These are phyloP conservation scores for Scrobipalpa atriplicella DNA, from an alignment of 2,888 invertebrate genomes.

Conservation along the genomic window DNA sequence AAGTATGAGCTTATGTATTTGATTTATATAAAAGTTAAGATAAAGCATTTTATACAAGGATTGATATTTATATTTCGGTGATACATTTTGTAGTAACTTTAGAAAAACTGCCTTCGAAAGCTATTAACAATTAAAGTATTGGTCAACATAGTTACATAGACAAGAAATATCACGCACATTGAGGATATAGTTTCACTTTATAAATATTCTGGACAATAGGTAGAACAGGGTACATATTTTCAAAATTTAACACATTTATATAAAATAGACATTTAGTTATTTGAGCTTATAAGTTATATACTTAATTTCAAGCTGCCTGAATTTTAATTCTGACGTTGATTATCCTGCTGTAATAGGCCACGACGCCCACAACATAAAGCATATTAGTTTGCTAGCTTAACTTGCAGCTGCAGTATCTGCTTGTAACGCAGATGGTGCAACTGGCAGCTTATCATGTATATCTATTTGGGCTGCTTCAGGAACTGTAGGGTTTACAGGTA, in stretches of 20 bases:
- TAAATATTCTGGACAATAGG: not conserved
- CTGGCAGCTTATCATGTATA: not conserved
- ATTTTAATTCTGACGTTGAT: too few relatives aligned
- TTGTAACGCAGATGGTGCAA: not conserved
- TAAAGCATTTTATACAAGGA: not conserved
- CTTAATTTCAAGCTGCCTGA: too few relatives aligned
- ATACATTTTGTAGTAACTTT: slow-evolving; percentile 2
- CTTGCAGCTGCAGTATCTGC: not conserved
- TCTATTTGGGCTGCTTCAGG: not conserved
- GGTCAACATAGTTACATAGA: not conserved
- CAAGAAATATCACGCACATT: not conserved
- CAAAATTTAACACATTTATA: not conserved
- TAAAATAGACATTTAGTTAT: not conserved
- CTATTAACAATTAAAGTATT: not conserved
- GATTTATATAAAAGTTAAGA: not conserved
- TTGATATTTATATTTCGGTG: not conserved
- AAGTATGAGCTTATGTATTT: not conserved
- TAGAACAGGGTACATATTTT: not conserved
- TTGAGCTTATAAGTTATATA: not conserved
- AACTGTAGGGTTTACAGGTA: not conserved
- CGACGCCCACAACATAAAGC: too few relatives aligned
- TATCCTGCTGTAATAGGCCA: too few relatives aligned
- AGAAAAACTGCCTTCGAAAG: not conserved
- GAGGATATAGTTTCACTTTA: not conserved
- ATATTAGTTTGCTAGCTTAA: not conserved